Evolutionary conservation across 1,140 invertebrate species (phyloP).

Genomic region (Cheumatopsyche charites): DNA sequence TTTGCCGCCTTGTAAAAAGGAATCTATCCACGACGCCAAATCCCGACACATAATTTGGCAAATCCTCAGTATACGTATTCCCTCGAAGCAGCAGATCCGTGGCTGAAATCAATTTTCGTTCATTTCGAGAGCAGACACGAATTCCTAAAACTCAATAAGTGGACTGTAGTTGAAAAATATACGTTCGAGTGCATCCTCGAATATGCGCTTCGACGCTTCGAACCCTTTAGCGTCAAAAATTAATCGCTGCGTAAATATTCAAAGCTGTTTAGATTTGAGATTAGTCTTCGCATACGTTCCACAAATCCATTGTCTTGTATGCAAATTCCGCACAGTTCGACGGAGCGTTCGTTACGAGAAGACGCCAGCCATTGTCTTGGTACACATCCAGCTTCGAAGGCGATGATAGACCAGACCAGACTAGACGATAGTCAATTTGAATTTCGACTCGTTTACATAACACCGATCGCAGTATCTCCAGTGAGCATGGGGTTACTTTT

Average conservation of each 20-base stretch:
- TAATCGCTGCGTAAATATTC: background rate
- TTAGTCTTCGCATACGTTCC: background rate
- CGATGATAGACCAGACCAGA: background rate
- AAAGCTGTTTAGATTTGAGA: too few relatives aligned
- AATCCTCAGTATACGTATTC: background rate
- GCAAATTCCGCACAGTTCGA: conserved; percentile 6
- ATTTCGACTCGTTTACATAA: too few relatives aligned
- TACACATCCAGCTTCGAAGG: too few relatives aligned
- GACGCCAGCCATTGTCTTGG: conserved; percentile 3
- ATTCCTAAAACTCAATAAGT: too few relatives aligned
- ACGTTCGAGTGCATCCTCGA: too few relatives aligned
- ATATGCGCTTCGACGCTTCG: too few relatives aligned
- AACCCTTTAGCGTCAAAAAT: background rate
- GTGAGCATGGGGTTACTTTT: too few relatives aligned
- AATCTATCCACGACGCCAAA: conserved; percentile 17
- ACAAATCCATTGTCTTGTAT: conserved; percentile 4
- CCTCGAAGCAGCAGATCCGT: too few relatives aligned
- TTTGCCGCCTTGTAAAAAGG: conserved; percentile 12
- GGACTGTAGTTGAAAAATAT: too few relatives aligned
- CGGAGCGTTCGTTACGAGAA: background rate
- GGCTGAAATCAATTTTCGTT: too few relatives aligned
- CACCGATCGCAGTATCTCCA: too few relatives aligned
- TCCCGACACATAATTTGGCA: conserved; percentile 13
- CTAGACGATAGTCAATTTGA: background rate
- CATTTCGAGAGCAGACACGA: too few relatives aligned